Base-by-base conservation (phyloP, 2,888 invertebrate genomes). In the Dendrolimus pini region DNA sequence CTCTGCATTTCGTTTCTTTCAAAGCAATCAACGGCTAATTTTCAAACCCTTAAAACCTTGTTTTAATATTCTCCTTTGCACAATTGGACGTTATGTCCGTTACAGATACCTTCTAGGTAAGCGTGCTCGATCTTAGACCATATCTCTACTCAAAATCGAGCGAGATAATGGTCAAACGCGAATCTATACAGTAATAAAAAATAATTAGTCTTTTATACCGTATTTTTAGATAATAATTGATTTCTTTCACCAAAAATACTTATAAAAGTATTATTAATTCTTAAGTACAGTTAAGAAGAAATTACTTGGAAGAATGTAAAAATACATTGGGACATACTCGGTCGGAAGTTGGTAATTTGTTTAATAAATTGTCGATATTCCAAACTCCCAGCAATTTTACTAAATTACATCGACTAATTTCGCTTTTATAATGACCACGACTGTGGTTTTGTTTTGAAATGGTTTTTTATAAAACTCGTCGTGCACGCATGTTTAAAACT, bases 331-430 rank as follows among this genome's bases (percentile, higher is more conserved):
- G 6, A 54, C 56, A 47, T 47, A 10, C 12, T 12, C 47, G 12
- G 47, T 47, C 65, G 72, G 72, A 72, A 64, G 70, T 67, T 53
- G 41, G 64, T 66, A 65, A 72, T 72, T 72, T 69, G 58, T 63
- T 61, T 56, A 59, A 64, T 58, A 67, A 68, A 67, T 69, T 67
- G 70, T 62, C 70, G 69, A 72, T 72, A 71, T 70, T 71, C 64
- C 9, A 12, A 47, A 65, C 30, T 30, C 30, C 55, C 62, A 41
- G 64, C 68, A 72, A 72, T 72, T 70, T 64, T 59, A 64, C 55
- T 47, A 70, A 72, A 72, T 72, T 68, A 69, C 69, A 62, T 63
- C 64, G 65, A 62, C 68, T 66, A 10, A 60, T 62, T 65, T 62
- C 63, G 68, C 66, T 69, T 62, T 59, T 58, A 55, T 53, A 53